A percentile compares a stretch with the other conserved stretches of the same genome.
Conservation (phyloP, 2,797 vertebrate genomes). For the Taenioides sp. region DNA sequence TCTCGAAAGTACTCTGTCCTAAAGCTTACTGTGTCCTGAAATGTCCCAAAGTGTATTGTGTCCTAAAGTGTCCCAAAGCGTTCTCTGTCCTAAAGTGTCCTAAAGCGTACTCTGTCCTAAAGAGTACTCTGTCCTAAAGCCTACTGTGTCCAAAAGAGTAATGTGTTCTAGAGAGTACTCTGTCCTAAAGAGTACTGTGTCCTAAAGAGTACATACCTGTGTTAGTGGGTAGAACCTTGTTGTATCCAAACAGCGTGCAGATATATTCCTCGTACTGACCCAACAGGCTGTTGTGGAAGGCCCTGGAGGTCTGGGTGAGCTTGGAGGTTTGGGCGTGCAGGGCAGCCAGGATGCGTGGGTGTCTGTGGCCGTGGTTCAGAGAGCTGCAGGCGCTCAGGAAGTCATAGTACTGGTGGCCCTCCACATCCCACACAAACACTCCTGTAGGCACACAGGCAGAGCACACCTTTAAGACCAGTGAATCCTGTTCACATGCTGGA, state of each 20-base stretch:
- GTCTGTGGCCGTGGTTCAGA: constrained; percentile 95
- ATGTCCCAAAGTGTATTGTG: not conserved
- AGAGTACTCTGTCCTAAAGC: not conserved
- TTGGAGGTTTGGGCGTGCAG: constrained; percentile 86
- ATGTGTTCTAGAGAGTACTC: not conserved
- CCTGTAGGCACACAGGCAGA: constrained; percentile 67
- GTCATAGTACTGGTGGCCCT: constrained; percentile 90
- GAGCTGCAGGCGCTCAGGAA: constrained; percentile 95
- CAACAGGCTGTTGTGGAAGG: constrained; percentile 90
- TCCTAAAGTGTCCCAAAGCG: not conserved
- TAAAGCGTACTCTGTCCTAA: not conserved
- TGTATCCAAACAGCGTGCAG: constrained; percentile 89
- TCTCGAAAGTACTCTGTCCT: not conserved
- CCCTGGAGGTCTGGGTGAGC: constrained; percentile 89
- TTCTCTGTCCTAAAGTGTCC: not conserved
- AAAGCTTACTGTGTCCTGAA: not conserved
- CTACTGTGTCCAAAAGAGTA: not conserved
- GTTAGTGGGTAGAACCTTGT: constrained; percentile 96
- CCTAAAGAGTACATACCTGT: constrained; percentile 78
- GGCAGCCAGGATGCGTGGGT: constrained; percentile 88
- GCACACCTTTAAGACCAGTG: not conserved
- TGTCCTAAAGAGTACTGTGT: not conserved
- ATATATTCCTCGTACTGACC: constrained; percentile 89
- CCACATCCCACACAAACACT: constrained; percentile 90
- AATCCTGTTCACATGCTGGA: too few species aligned